These are phyloP conservation scores for Pyrgus malvae DNA, from an alignment of 2,888 invertebrate genomes.

Conservation along the genomic window DNA sequence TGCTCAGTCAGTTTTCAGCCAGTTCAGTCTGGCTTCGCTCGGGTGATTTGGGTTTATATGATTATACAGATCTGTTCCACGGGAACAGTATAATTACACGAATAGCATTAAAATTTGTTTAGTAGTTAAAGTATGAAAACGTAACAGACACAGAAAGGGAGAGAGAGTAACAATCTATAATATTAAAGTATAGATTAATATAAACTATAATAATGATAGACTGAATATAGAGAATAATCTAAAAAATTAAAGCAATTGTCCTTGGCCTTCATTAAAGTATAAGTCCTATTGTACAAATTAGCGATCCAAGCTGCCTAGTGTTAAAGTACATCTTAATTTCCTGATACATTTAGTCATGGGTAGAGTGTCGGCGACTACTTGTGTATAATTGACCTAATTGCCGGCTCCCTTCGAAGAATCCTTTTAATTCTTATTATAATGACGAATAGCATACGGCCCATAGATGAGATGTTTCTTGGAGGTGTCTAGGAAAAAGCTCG, in stretches of 20 bases:
- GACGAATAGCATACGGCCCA: constrained; percentile 17
- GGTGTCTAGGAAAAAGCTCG: constrained; percentile 31
- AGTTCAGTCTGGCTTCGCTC: no score
- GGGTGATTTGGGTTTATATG: no score
- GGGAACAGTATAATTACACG: no score
- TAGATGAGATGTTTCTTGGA: constrained; percentile 20
- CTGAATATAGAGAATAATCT: no score
- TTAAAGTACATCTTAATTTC: constrained; percentile 9
- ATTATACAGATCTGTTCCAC: no score
- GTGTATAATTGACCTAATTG: constrained; percentile 65
- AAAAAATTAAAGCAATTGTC: neutral
- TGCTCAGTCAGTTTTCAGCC: no score
- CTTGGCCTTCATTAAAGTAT: constrained; percentile 7
- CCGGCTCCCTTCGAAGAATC: constrained; percentile 61
- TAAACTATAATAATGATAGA: no score
- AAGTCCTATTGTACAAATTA: constrained; percentile 2
- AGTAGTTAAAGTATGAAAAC: no score
- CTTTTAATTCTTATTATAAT: constrained; percentile 30
- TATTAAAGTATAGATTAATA: no score
- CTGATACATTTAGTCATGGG: constrained; percentile 25
- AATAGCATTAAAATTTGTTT: no score
- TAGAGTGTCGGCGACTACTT: constrained; percentile 31
- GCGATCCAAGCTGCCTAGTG: neutral
- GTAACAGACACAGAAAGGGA: no score
- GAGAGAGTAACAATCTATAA: no score